Conservation (phyloP, 1,140 invertebrate genomes). For the Penaeus chinensis region DNA sequence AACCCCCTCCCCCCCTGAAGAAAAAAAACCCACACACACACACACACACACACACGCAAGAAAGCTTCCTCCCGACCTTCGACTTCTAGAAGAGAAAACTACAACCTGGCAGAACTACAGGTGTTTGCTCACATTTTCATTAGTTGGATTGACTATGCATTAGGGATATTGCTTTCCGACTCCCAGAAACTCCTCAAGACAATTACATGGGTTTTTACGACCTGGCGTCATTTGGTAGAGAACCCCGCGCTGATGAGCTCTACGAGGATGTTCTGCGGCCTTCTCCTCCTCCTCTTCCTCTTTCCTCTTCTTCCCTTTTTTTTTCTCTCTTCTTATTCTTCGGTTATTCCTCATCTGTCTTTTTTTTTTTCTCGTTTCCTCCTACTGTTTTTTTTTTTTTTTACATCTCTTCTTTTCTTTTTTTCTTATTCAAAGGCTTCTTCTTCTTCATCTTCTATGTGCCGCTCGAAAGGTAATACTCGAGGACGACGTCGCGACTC, state of each 20-base stretch:
- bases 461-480: too few relatives aligned
- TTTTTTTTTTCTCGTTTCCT: background rate
- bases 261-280: background rate
- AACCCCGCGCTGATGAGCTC: conserved; percentile 34
- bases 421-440: too few relatives aligned
- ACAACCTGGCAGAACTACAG: conserved; percentile 21
- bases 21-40: background rate
- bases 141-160: conserved; percentile 63
- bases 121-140: conserved; percentile 54
- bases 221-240: conserved; percentile 43
- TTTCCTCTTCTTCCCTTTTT: background rate
- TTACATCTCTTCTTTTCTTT: too few relatives aligned
- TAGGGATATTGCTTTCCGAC: conserved; percentile 57
- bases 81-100: background rate
- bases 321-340: background rate
- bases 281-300: background rate
- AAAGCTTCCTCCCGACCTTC: background rate
- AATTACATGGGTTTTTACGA: conserved; percentile 58
- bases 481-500: too few relatives aligned
- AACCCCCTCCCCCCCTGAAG: too few relatives aligned
- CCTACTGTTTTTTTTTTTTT: background rate
- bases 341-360: background rate
- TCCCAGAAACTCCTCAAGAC: conserved; percentile 46
- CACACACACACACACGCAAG: background rate
- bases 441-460: too few relatives aligned